Evolutionary conservation across 2,113 vertebrate species (phyloP), one percentile per base, ranked within the genome.

Genomic region (Erythrocercus mccallii): DNA sequence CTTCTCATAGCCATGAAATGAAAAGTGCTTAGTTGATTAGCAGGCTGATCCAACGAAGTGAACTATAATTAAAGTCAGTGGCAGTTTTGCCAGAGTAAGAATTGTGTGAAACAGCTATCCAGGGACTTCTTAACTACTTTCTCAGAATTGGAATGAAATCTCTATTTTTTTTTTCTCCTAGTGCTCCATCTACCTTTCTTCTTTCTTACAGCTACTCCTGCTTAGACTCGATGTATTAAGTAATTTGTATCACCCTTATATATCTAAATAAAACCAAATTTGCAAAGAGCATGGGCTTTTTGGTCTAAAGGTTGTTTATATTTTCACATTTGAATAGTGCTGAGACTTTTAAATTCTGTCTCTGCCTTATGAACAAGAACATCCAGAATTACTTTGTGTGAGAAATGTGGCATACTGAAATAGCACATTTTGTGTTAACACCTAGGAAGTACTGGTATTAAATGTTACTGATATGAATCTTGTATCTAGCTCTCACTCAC

Each of bases 1-100:
- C 91, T 97, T 96, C 93, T 97, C 97, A 92, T 80, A 84, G 94
- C 94, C 91, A 81, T 89, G 79, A 96, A 97, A 95, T 96, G 73
- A 93, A 96, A 96, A 97, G 93, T 94, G 60, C 84, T 86, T 69
- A 81, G 82, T 94, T 97, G 94, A 95, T 96, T 96, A 95, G 90
- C 79, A 79, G 88, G 37, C 93, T 93, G 90, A 88, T 96, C 88
- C 72, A 95, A 90, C 18, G 0, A 57, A 88, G 56, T 33, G 86
- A 92, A 93, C 88, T 81, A 64, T 69, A 74, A 57, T 97, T 95
- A 88, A 95, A 95, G 30, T 86, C 92, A 61, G 58, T 71, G 69
- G 76, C 86, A 94, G 68, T 90, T 95, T 94, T 96, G 53, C 48
- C 61, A 83, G 60, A 69, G 68, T 66, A 60, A 86, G 80, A 80